Evolutionary conservation across 2,888 invertebrate species (phyloP).

Genomic region (Drosophila paranaensis): DNA sequence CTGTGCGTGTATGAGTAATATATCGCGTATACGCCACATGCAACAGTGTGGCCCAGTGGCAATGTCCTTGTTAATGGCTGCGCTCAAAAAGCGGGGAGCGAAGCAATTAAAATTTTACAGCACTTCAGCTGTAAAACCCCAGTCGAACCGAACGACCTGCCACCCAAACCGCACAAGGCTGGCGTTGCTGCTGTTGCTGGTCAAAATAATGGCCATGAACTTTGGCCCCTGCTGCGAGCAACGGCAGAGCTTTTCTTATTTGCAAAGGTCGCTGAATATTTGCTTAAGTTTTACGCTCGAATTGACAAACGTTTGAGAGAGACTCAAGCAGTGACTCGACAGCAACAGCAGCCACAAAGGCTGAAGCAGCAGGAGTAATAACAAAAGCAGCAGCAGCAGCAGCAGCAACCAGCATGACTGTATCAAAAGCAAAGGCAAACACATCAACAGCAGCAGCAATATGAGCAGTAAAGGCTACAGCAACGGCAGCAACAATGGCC

Average conservation of each 20-base stretch:
- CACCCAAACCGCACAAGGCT: background rate
- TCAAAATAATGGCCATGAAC: conserved; percentile 62
- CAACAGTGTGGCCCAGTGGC: conserved; percentile 20
- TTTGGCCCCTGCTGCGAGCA: conserved; percentile 13
- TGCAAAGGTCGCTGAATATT: conserved; percentile 32
- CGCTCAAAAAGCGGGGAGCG: conserved; percentile 33
- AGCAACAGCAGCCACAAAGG: conserved; percentile 1
- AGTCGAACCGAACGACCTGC: background rate
- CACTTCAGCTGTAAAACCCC: conserved; percentile 30
- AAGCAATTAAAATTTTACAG: conserved; percentile 72
- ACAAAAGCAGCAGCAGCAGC: background rate
- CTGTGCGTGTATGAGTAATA: conserved; percentile 18
- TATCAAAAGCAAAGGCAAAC: conserved; percentile 5
- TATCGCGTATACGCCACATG: conserved; percentile 49
- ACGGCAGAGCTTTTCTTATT: conserved; percentile 17
- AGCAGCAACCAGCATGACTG: background rate
- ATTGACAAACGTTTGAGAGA: conserved; percentile 18
- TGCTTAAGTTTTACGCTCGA: conserved; percentile 40
- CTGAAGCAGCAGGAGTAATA: background rate
- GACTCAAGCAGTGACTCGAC: conserved; percentile 18
- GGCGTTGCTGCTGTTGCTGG: conserved; percentile 31
- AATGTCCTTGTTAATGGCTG: conserved; percentile 36
- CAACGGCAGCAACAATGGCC: background rate
- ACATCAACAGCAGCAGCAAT: background rate
- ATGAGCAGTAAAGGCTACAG: background rate